Evolutionary conservation across 2,888 invertebrate species (phyloP).

Genomic region (Agrotis segetum): DNA sequence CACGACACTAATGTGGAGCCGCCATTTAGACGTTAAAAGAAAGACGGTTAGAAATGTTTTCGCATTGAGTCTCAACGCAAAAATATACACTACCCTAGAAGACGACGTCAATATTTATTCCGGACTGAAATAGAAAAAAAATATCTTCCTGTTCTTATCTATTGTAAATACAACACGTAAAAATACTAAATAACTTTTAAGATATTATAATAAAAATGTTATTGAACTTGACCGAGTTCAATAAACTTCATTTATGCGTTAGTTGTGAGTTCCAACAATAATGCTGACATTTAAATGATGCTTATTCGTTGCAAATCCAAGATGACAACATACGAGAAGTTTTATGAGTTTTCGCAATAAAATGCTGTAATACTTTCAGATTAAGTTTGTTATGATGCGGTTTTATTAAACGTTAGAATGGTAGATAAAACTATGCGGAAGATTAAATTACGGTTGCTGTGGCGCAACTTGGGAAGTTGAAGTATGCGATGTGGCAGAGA

Average conservation of each 20-base stretch:
- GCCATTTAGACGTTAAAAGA: neutral
- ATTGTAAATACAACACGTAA: no score
- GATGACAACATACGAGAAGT: conserved; percentile 25
- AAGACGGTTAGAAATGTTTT: neutral
- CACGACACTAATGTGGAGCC: no score
- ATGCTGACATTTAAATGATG: conserved; percentile 26
- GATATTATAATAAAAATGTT: conserved; percentile 6
- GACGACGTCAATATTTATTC: no score
- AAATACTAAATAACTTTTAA: neutral
- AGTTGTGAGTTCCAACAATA: conserved; percentile 24
- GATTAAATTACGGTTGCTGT: neutral
- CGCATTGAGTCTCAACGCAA: no score
- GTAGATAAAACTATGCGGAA: neutral
- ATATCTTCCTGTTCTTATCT: no score
- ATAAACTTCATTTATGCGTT: conserved; percentile 18
- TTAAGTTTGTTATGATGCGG: conserved; percentile 1
- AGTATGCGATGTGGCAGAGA: no score
- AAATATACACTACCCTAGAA: no score
- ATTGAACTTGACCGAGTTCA: conserved; percentile 40
- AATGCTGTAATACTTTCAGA: conserved; percentile 26
- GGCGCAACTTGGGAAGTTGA: neutral
- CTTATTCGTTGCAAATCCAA: neutral
- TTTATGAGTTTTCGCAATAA: conserved; percentile 27
- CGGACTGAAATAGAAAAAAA: no score
- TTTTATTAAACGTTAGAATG: neutral